A percentile compares a stretch with the other conserved stretches of the same genome.
These are phyloP conservation scores for Tragulus kanchil DNA, from an alignment of 2,113 vertebrate species.

Conservation along the genomic window DNA sequence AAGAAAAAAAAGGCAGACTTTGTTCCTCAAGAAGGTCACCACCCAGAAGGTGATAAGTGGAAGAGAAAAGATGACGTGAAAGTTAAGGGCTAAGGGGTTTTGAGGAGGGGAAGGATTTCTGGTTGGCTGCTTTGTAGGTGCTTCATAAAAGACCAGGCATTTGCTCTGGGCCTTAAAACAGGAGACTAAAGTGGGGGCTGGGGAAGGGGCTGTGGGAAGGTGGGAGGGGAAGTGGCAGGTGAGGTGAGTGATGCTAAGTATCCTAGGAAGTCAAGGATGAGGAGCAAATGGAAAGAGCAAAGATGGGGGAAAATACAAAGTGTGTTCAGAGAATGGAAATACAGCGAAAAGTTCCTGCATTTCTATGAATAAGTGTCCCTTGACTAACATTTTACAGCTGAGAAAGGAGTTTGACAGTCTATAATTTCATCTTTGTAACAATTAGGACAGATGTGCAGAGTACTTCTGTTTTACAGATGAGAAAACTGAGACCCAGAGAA, in stretches of 20 bases:
- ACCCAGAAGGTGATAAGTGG: not conserved
- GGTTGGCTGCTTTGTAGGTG: not conserved
- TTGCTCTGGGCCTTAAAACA: slow-evolving; percentile 6
- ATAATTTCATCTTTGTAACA: slow-evolving; percentile 17
- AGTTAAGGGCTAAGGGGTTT: not conserved
- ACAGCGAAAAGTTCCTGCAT: not conserved
- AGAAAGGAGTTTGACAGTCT: not conserved
- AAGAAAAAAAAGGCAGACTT: not conserved
- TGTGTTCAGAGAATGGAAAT: not conserved
- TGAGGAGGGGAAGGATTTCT: not conserved
- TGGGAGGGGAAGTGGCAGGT: not conserved
- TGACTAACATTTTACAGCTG: slow-evolving; percentile 4
- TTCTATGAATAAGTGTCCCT: not conserved
- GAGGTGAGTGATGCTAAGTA: not conserved
- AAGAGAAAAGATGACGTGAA: slow-evolving; percentile 2
- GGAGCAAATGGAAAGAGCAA: not conserved
- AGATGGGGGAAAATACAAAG: not conserved
- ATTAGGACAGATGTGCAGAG: not conserved
- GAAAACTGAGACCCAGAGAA: not conserved
- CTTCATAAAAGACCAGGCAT: slow-evolving; percentile 8
- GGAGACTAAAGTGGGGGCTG: not conserved
- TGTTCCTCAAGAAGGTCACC: not conserved
- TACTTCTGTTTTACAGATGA: slow-evolving; percentile 28
- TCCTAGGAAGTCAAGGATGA: not conserved
- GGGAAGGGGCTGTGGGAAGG: too few relatives aligned